phyloP scores from a whole-genome alignment of 2,113 vertebrate genomes.

The Addax nasomaculatus region DNA sequence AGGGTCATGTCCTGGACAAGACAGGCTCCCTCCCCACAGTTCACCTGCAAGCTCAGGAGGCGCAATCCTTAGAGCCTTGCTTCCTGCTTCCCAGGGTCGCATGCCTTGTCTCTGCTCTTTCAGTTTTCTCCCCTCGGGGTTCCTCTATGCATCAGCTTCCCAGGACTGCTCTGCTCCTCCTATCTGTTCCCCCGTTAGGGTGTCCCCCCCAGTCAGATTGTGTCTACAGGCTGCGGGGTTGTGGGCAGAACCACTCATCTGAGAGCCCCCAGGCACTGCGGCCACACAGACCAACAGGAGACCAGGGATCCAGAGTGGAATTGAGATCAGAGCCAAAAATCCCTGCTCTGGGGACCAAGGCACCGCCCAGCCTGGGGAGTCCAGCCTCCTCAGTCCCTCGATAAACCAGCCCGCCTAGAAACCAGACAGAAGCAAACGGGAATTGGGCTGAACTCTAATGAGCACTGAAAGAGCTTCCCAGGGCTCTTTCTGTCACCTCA shows the following conservation, averaged over 20 bases:
- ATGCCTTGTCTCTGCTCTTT: not conserved
- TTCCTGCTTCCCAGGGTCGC: not conserved
- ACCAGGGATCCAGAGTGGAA: not conserved
- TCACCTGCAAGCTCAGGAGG: not conserved
- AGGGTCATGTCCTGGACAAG: fast-evolving
- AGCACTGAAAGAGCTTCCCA: not conserved
- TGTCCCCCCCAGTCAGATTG: not conserved
- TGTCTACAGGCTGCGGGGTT: not conserved
- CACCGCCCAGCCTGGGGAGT: not conserved
- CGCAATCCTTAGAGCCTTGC: not conserved
- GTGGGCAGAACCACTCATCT: not conserved
- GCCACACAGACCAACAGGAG: not conserved
- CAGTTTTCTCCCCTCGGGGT: not conserved
- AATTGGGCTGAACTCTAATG: not conserved
- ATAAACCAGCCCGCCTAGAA: not conserved
- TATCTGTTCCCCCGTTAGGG: not conserved
- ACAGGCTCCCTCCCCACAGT: not conserved
- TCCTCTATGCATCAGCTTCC: not conserved
- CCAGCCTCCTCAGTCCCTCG: not conserved
- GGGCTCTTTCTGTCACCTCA: not conserved
- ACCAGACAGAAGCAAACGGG: conserved; percentile 29
- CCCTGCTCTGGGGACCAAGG: not conserved
- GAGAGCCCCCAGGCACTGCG: not conserved
- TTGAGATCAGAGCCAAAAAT: not conserved
- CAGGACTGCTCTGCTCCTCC: not conserved